Evolutionary conservation across 2,113 vertebrate species (phyloP).

Genomic region (Burhinus bistriatus): DNA sequence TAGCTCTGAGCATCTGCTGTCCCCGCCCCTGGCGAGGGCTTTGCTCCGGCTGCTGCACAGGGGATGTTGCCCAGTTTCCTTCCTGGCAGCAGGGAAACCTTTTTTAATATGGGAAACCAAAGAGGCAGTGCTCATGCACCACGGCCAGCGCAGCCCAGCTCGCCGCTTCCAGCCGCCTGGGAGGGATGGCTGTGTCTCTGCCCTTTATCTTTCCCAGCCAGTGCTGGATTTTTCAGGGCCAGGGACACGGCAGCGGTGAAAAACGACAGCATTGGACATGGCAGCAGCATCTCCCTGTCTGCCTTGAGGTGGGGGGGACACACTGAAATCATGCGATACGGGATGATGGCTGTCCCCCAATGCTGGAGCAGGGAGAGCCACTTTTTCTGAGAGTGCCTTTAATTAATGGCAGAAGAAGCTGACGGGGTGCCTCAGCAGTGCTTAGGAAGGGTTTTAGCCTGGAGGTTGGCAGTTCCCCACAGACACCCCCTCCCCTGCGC

Average conservation of each 20-base stretch:
- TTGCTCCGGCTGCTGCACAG: neutral
- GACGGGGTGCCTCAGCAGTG: neutral
- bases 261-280: neutral
- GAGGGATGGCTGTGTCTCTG: neutral
- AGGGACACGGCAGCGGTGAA: rapidly evolving
- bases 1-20: neutral
- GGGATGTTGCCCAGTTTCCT: slow-evolving; percentile 18
- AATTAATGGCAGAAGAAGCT: neutral
- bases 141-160: neutral
- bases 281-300: neutral
- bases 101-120: neutral
- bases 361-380: neutral
- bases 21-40: neutral
- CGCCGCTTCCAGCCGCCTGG: neutral
- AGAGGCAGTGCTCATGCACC: neutral
- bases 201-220: neutral
- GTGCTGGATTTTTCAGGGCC: neutral
- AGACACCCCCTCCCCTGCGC: neutral
- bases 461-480: neutral
- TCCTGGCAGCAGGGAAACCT: neutral
- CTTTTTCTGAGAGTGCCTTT: neutral
- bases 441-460: neutral
- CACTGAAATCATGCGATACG: neutral
- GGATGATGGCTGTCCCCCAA: neutral
- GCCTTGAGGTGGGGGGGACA: neutral